Percentiles rank a stretch among this genome's conserved stretches.
phyloP scores from a whole-genome alignment of 1,140 invertebrate species.

The Drosophila pruinosa region DNA sequence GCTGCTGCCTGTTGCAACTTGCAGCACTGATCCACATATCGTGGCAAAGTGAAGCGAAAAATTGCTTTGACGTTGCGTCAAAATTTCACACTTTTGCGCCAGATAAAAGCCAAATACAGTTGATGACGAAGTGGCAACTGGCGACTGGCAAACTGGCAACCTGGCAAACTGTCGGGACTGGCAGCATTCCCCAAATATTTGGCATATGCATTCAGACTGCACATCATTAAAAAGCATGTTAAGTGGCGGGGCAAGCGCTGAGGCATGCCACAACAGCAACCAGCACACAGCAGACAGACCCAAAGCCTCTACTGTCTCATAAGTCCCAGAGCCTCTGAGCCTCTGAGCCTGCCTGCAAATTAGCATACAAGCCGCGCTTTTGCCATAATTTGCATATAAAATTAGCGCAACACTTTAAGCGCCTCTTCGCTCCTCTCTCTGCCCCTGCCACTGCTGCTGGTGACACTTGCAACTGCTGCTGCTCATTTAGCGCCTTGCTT shows the following conservation, averaged over 20 bases:
- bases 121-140: constrained; percentile 24
- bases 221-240: constrained; percentile 75
- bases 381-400: constrained; percentile 81
- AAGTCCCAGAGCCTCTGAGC: neutral
- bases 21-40: constrained; percentile 73
- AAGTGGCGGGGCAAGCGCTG: constrained; percentile 23
- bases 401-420: constrained; percentile 76
- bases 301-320: constrained; percentile 4
- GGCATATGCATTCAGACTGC: constrained; percentile 40
- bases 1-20: neutral
- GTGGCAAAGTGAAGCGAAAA: constrained; percentile 67
- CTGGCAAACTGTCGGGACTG: neutral
- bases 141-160: neutral
- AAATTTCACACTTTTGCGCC: constrained; percentile 75
- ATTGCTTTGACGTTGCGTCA: constrained; percentile 77
- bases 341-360: constrained; percentile 39
- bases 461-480: constrained; percentile 38
- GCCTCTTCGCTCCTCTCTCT: neutral
- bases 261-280: neutral
- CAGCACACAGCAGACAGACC: constrained; percentile 7
- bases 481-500: constrained; percentile 69
- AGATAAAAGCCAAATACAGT: constrained; percentile 65
- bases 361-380: constrained; percentile 79
- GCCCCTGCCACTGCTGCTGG: constrained; percentile 22
- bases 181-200: constrained; percentile 74